Percentiles rank a stretch among this genome's conserved stretches.
phyloP scores from a whole-genome alignment of 2,888 invertebrate genomes.

The Microctonus aethiopoides region DNA sequence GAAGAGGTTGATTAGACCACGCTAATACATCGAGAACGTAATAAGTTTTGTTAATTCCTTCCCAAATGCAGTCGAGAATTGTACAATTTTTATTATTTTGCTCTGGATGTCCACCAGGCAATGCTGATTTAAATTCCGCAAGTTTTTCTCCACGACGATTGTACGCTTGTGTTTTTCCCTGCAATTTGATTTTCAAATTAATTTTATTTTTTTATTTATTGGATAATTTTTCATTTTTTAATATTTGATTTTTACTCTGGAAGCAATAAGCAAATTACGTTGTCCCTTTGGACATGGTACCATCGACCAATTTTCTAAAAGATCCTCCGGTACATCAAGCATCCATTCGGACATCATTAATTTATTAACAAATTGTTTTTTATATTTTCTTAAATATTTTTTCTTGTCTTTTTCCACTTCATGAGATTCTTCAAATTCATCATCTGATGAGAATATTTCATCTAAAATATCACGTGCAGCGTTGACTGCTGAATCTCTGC shows the following conservation, averaged over 20 bases:
- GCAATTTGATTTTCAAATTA: conserved; percentile 22
- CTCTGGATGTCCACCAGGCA: conserved; percentile 79
- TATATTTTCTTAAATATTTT: conserved; percentile 31
- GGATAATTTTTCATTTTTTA: too few relatives aligned
- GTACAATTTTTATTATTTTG: conserved; percentile 69
- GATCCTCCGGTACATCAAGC: conserved; percentile 83
- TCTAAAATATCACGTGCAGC: conserved; percentile 68
- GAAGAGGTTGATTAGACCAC: conserved; percentile 80
- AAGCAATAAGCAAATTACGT: conserved; percentile 84
- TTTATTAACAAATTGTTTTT: conserved; percentile 66
- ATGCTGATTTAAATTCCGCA: conserved; percentile 67
- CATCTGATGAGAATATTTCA: conserved; percentile 50
- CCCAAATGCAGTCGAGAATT: conserved; percentile 87
- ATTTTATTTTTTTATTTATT: not conserved
- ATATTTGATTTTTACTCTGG: too few relatives aligned
- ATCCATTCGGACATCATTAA: conserved; percentile 96
- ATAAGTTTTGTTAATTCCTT: conserved; percentile 72
- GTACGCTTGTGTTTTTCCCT: conserved; percentile 79
- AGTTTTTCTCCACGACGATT: conserved; percentile 72
- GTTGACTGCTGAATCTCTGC: conserved; percentile 55
- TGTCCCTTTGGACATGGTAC: conserved; percentile 87
- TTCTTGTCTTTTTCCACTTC: conserved; percentile 38
- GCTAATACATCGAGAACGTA: conserved; percentile 86
- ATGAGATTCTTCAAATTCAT: conserved; percentile 46
- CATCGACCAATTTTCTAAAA: conserved; percentile 78